phyloP scores from a whole-genome alignment of 2,888 invertebrate genomes.

The Nomada fabriciana region DNA sequence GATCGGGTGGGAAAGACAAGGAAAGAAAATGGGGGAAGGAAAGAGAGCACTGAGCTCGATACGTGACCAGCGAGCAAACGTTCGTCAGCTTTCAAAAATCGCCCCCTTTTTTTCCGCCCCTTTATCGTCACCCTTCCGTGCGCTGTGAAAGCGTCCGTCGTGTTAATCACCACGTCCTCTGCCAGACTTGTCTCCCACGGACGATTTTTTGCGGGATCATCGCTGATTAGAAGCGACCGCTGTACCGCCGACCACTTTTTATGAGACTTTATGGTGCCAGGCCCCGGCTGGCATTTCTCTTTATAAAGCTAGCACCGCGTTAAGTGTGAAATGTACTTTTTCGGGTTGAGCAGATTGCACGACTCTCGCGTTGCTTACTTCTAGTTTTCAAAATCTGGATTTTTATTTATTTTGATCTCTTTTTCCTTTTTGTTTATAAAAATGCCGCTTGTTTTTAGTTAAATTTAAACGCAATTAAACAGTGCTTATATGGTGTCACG shows the following conservation, averaged over 20 bases:
- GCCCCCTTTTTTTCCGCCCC: constrained; percentile 15
- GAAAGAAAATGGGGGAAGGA: neutral
- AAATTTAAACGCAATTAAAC: too few species aligned
- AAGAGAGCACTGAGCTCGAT: constrained; percentile 22
- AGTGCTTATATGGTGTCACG: too few species aligned
- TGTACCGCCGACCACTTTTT: constrained; percentile 31
- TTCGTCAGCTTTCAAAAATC: constrained; percentile 46
- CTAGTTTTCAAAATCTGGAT: neutral
- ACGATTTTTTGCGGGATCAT: constrained; percentile 55
- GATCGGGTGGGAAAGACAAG: neutral
- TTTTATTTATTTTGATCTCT: too few species aligned
- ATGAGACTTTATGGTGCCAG: constrained; percentile 34
- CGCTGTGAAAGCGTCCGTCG: constrained; percentile 29
- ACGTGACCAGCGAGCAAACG: constrained; percentile 60
- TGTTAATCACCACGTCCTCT: constrained; percentile 49
- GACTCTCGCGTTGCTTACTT: neutral
- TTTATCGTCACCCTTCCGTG: constrained; percentile 17
- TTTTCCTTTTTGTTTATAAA: neutral
- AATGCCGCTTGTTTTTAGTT: neutral
- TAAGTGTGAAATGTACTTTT: constrained; percentile 32
- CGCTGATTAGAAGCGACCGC: constrained; percentile 55
- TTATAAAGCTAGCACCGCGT: constrained; percentile 27
- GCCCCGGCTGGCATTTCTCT: constrained; percentile 32
- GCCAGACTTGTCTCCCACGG: neutral
- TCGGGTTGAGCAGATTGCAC: constrained; percentile 27